These are phyloP conservation scores for Apocheima hispidaria DNA, from an alignment of 2,888 invertebrate species.

Conservation along the genomic window DNA sequence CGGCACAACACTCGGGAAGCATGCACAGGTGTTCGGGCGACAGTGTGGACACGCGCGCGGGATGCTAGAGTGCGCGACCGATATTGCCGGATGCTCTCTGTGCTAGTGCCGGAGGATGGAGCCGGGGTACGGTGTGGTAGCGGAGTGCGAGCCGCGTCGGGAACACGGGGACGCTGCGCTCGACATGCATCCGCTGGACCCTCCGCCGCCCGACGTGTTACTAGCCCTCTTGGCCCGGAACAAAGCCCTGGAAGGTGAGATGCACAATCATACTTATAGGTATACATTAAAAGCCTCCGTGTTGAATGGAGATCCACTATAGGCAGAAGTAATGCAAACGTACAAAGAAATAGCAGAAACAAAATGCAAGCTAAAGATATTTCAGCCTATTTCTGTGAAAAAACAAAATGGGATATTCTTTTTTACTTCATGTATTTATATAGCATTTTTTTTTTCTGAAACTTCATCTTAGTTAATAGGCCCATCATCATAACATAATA, in stretches of 20 bases:
- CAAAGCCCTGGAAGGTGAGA: constrained; percentile 95
- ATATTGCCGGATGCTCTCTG: constrained; percentile 53
- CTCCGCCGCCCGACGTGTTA: constrained; percentile 93
- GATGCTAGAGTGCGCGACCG: constrained; percentile 59
- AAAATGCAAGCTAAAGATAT: too few species aligned
- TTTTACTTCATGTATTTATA: too few species aligned
- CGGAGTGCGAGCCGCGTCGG: constrained; percentile 65
- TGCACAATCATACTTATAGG: not conserved
- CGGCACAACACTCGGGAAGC: constrained; percentile 52
- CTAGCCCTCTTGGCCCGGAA: constrained; percentile 94
- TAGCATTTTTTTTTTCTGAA: too few species aligned
- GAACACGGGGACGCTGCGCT: constrained; percentile 67
- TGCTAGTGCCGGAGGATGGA: constrained; percentile 73
- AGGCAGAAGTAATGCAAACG: too few species aligned
- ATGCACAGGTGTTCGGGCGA: constrained; percentile 61
- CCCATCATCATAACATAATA: too few species aligned
- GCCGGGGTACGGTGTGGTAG: constrained; percentile 63
- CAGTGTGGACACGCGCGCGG: constrained; percentile 55
- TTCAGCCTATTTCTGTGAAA: too few species aligned
- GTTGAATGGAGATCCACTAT: too few species aligned
- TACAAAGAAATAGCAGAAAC: too few species aligned
- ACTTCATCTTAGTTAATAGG: too few species aligned
- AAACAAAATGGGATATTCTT: too few species aligned
- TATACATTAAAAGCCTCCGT: not conserved
- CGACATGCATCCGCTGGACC: constrained; percentile 77